Percentiles rank a stretch among this genome's conserved stretches.
Evolutionary conservation across 2,888 invertebrate species (phyloP).

Genomic region (Xanthia icteritia): DNA sequence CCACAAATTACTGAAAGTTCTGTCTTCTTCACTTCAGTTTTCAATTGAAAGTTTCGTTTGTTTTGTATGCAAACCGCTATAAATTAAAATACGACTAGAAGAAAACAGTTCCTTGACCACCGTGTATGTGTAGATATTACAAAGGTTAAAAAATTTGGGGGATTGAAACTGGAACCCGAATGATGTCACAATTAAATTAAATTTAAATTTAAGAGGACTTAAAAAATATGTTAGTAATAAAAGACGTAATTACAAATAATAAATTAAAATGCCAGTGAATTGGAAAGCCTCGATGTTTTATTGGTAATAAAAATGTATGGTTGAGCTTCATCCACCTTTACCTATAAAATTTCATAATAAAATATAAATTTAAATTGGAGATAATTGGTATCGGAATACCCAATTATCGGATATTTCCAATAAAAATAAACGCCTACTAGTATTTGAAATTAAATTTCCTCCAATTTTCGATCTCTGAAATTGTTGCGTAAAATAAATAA

Average conservation of each 20-base stretch:
- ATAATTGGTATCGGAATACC: not conserved
- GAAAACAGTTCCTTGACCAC: not conserved
- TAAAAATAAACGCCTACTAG: not conserved
- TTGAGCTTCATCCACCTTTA: not conserved
- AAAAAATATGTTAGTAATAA: not conserved
- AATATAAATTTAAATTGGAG: not conserved
- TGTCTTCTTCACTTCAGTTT: conserved; percentile 52
- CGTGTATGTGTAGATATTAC: not conserved
- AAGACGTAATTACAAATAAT: not conserved
- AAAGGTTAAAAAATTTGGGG: not conserved
- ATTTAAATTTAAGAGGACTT: not conserved
- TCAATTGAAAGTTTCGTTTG: conserved; percentile 28
- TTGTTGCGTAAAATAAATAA: not conserved
- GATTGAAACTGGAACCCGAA: not conserved
- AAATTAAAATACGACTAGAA: not conserved
- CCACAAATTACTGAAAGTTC: conserved; percentile 70
- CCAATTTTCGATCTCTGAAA: not conserved
- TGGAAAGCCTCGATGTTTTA: not conserved
- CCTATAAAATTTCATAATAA: not conserved
- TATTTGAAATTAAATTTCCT: not conserved
- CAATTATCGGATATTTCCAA: not conserved
- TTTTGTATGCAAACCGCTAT: conserved; percentile 8
- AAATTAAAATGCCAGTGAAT: not conserved
- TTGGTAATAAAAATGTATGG: not conserved
- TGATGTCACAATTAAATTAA: not conserved